These are phyloP conservation scores for Smittia aterrima DNA, from an alignment of 2,888 invertebrate species.

Conservation along the genomic window DNA sequence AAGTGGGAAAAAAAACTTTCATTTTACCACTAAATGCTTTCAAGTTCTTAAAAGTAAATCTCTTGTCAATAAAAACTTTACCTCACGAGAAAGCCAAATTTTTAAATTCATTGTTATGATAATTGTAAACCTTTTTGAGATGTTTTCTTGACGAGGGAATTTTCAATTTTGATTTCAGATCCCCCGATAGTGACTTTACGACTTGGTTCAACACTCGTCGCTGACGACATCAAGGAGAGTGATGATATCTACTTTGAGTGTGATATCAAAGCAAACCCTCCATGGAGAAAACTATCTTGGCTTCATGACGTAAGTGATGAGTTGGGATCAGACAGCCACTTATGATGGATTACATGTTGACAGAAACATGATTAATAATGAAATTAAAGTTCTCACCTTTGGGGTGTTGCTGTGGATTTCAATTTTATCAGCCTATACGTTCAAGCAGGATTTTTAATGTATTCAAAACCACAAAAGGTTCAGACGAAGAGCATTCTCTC, in stretches of 20 bases:
- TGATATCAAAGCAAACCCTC: conserved; percentile 84
- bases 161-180: conserved; percentile 57
- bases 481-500: no score
- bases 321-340: not conserved
- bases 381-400: not conserved
- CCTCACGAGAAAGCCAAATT: no score
- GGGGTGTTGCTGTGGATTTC: not conserved
- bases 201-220: conserved; percentile 79
- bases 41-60: no score
- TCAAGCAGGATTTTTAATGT: no score
- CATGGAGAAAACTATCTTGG: conserved; percentile 81
- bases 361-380: not conserved
- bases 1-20: no score
- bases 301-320: conserved; percentile 72
- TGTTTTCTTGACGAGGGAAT: no score
- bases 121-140: no score
- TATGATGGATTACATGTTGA: not conserved
- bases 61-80: no score
- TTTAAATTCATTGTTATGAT: no score
- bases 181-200: conserved; percentile 79
- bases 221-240: conserved; percentile 87
- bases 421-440: no score
- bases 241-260: conserved; percentile 93
- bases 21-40: no score
- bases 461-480: no score